phyloP scores from a whole-genome alignment of 2,797 vertebrate genomes.

The Masticophis lateralis region DNA sequence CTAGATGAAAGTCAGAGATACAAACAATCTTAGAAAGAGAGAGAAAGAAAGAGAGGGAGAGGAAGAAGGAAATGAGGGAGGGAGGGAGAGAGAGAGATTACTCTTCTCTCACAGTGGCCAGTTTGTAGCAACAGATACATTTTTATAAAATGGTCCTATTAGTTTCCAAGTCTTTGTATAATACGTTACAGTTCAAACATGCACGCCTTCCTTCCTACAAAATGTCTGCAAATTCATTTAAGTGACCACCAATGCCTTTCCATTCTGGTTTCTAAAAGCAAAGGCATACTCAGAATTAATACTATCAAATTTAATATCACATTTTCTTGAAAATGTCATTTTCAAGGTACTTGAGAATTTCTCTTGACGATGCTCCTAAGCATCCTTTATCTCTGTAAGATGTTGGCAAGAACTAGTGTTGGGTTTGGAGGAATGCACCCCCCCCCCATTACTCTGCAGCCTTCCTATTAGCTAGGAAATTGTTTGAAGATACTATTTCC shows the following conservation, averaged over 20 bases:
- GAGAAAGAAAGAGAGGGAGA: rapidly evolving
- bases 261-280: background rate
- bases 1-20: background rate
- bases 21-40: background rate
- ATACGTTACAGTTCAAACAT: background rate
- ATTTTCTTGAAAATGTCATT: background rate
- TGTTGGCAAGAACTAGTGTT: background rate
- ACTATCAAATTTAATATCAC: background rate
- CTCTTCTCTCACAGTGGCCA: background rate
- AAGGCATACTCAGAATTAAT: background rate
- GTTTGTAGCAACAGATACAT: background rate
- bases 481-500: background rate
- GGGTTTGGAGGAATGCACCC: background rate
- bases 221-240: background rate
- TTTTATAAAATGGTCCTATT: background rate
- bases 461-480: background rate
- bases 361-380: background rate
- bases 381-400: background rate
- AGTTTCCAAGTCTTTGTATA: background rate
- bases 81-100: background rate
- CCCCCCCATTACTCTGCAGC: background rate
- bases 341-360: background rate
- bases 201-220: background rate
- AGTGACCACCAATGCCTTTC: background rate
- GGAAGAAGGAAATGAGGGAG: rapidly evolving